Evolutionary conservation across 2,113 vertebrate species (phyloP), one percentile per base, ranked within the genome.

Genomic region (Thryonomys swinderianus): DNA sequence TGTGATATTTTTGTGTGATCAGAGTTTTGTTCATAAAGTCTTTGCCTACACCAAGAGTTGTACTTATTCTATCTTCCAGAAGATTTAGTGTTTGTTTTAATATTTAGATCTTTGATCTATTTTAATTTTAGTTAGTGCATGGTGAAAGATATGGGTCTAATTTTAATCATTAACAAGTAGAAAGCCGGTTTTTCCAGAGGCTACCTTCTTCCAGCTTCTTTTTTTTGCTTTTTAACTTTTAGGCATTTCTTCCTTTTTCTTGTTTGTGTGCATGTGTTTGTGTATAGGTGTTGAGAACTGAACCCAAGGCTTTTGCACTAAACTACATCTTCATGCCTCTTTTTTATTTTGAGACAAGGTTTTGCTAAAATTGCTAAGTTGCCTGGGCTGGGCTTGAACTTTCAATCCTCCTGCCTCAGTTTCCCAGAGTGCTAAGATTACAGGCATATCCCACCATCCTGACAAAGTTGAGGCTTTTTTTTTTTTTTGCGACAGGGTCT

Each of bases 171-270:
- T 12, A 9, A 25, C 61, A 30, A 30, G 25, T 62, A 9, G 25
- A 30, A 30, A 62, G 61, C 61, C 61, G 11, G 61, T 62, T 62
- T 62, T 62, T 27, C 61, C 27, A 62, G 27, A n/a, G n/a, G n/a
- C n/a, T 25, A 62, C 27, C 7, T 66, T 66, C 64, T 66, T 71
- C 7, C 51, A 62, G 78, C 30, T 94, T 71, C 42, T n/a, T 10
- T 51, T 51, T 51, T 10, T 94, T 45, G 76, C 86, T 57, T 92
- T 90, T 90, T 85, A 91, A 84, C 10, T 57, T 80, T 82, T 90
- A 57, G 67, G 30, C 37, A 21, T 90, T n/a, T 69, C 32, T 34
- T 67, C 34, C 30, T n/a, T 69, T 69, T n/a, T 20, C 34, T n/a
- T 20, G 14, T 69, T 2, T 69, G 18, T 69, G n/a, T 51, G 48